Evolutionary conservation across 2,113 vertebrate species (phyloP), one percentile per base, ranked within the genome.

Genomic region (Ochotona princeps): DNA sequence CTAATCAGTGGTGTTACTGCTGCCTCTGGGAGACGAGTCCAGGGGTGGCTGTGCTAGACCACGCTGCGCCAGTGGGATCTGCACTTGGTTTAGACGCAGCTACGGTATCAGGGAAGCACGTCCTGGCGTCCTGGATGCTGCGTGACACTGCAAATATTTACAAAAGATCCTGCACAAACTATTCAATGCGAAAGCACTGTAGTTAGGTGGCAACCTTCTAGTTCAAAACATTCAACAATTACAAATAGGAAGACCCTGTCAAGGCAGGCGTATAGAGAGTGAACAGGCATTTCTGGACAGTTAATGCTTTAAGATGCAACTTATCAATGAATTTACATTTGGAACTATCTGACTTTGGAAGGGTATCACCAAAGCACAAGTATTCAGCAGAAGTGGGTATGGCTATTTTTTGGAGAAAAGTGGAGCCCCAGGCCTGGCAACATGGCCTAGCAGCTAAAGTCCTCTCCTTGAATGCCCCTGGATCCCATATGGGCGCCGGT

Each of bases 111-210:
- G 38, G 66, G 35, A 95, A 83, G 95, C 44, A 20, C 28, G 26
- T 85, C 54, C 92, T 95, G 90, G 20, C 28, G 26, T 85, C 54
- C 92, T 95, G 90, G 23, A 78, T 44, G 51, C 73, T 87, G 30
- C 32, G 49, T 25, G 51, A 63, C n/a, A 70, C 67, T 91, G 94
- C 92, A 95, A 97, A 95, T 93, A 75, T 83, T 90, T 93, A 66
- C 82, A 96, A 94, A 88, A 38, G 47, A 66, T 7, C 26, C 11
- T 9, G 9, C 35, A 61, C 17, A 7, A 26, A 84, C 47, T n/a
- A 54, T 51, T 92, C 87, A 84, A 94, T 78, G 25, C n/a, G n/a
- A 57, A 91, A 72, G 49, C 49, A 2, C 12, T 0, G 5, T 8
- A 10, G 9, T 2, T 9, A n/a, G 25, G 32, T 1, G 1, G 49